phyloP scores from a whole-genome alignment of 2,888 invertebrate species.

The Acanthosoma haemorrhoidale region DNA sequence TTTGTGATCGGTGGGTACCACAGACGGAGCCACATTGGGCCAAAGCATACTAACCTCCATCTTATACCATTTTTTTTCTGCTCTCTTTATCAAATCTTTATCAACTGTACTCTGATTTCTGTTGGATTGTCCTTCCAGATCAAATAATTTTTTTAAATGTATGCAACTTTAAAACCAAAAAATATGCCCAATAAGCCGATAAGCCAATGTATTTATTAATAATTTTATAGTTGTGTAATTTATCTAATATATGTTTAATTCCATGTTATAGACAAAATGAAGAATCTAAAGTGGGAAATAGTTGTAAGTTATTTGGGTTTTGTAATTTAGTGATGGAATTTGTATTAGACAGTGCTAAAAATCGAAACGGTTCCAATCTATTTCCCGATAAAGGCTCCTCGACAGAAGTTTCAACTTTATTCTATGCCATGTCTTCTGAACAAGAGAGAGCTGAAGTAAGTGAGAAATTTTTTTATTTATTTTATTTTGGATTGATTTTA shows the following conservation, averaged over 20 bases:
- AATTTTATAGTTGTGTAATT: background rate
- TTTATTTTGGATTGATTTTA: background rate
- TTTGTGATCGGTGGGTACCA: too few relatives aligned
- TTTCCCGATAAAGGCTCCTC: constrained; percentile 30
- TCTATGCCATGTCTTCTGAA: constrained; percentile 32
- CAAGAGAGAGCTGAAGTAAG: constrained; percentile 37
- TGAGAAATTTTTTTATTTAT: background rate
- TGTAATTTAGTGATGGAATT: constrained; percentile 35
- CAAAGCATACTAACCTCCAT: too few relatives aligned
- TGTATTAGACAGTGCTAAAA: constrained; percentile 27
- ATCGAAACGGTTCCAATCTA: constrained; percentile 16
- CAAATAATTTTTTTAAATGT: too few relatives aligned
- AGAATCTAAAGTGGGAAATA: constrained; percentile 19
- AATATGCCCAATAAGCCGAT: too few relatives aligned
- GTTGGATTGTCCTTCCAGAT: too few relatives aligned
- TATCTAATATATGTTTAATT: background rate
- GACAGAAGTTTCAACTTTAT: constrained; percentile 30
- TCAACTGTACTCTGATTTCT: too few relatives aligned
- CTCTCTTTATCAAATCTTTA: too few relatives aligned
- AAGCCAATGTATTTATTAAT: too few relatives aligned
- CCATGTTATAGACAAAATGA: constrained; percentile 16
- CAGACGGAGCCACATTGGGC: too few relatives aligned
- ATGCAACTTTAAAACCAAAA: too few relatives aligned
- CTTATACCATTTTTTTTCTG: too few relatives aligned
- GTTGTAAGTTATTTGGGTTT: constrained; percentile 30